phyloP scores from a whole-genome alignment of 2,888 invertebrate genomes.

The Caenorhabditis drosophilae region DNA sequence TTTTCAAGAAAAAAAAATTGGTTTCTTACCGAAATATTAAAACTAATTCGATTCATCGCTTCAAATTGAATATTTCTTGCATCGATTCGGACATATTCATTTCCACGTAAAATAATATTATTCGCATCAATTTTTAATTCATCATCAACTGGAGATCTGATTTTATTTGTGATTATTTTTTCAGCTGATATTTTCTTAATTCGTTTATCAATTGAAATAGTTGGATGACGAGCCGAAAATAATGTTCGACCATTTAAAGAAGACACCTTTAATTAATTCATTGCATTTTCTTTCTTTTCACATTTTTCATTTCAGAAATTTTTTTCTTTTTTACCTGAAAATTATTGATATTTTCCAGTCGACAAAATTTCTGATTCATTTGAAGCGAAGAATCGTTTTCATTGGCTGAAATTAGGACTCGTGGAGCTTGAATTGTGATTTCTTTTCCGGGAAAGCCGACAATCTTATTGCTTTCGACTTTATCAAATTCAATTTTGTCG shows the following conservation, averaged over 20 bases:
- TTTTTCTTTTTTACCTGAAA: slow-evolving; percentile 49
- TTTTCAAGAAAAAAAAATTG: neutral
- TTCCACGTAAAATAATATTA: slow-evolving; percentile 62
- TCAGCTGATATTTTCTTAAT: slow-evolving; percentile 53
- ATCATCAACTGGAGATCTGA: slow-evolving; percentile 65
- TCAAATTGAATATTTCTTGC: slow-evolving; percentile 47
- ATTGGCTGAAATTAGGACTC: slow-evolving; percentile 55
- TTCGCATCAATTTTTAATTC: slow-evolving; percentile 53
- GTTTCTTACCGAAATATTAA: slow-evolving; percentile 62
- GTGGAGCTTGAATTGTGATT: slow-evolving; percentile 51
- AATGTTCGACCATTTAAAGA: slow-evolving; percentile 52
- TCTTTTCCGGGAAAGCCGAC: slow-evolving; percentile 52
- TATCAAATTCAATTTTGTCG: slow-evolving; percentile 58
- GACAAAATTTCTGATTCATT: slow-evolving; percentile 59
- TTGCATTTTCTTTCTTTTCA: too few species aligned
- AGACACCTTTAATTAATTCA: too few species aligned
- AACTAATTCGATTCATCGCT: slow-evolving; percentile 49
- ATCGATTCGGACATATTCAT: slow-evolving; percentile 64
- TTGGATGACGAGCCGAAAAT: slow-evolving; percentile 66
- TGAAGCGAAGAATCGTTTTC: slow-evolving; percentile 52
- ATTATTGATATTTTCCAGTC: slow-evolving; percentile 54
- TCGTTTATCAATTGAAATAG: slow-evolving; percentile 58
- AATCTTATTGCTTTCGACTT: slow-evolving; percentile 59
- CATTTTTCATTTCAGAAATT: slow-evolving; percentile 2
- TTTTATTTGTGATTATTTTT: slow-evolving; percentile 45